Evolutionary conservation across 2,888 invertebrate genomes (phyloP), one percentile per base, ranked within the genome.

Genomic region (Andrena fulva): DNA sequence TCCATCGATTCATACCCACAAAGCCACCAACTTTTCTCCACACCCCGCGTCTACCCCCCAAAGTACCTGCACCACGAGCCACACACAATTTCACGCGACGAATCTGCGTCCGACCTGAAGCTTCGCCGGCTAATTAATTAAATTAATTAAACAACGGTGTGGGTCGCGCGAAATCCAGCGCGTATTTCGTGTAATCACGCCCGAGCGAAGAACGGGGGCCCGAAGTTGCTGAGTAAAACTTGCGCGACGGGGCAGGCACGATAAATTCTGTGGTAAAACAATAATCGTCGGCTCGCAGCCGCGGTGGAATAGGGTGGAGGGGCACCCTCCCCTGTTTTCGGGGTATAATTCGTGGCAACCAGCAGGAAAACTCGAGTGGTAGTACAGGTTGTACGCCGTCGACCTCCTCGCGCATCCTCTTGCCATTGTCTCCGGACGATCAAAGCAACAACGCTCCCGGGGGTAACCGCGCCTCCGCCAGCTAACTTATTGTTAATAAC

Each of bases 401-500:
- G 54, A 29, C 62, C 64, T n/a, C 50, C 20, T 54, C 24, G 24
- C 68, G 63, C 69, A 63, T 82, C 75, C 85, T 77, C 66, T 75
- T 52, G 67, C 48, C 70, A 79, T 83, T 84, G 64, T 69, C 76
- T 52, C 31, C 29, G 29, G 35, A 72, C 62, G 85, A 84, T 80
- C 80, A 84, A 86, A 85, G 84, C 80, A 64, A 72, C 64, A 54
- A 69, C 68, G 82, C 66, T 70, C 29, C 72, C 2, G 27, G 60
- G 59, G 68, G 54, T 69, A 83, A 73, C 59, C 52, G 64, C 59
- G 70, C 69, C 66, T 33, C 27, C 48, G 50, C 56, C 7, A 35
- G 75, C 50, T 73, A 84, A 73, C 72, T 84, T 84, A 84, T 82
- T 82, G 74, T 83, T 85, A 76, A 73, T 82, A 86, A 84, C 66